Evolutionary conservation across 2,797 vertebrate species (phyloP), one percentile per base, ranked within the genome.

Genomic region (Pseudochromis fuscus): DNA sequence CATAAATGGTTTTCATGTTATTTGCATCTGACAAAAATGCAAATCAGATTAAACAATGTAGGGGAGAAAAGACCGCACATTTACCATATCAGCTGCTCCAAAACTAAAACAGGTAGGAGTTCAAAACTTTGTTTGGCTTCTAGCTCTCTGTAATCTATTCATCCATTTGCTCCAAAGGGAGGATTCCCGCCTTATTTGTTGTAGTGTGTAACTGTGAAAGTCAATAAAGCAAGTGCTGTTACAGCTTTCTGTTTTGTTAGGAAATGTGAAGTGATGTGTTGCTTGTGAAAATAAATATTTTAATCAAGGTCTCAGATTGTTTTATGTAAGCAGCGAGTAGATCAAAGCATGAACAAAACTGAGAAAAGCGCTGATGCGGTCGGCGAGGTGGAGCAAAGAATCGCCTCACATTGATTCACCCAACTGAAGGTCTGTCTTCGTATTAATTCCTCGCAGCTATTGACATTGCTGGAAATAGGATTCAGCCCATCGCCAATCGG

Each of bases 251-350:
- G 44, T 81, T 78, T 44, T 82, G 83, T 81, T 64, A 30, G 75
- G 82, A 88, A 88, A 83, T 73, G 72, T 72, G 67, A 61, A 75
- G 49, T 52, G 57, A 77, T 77, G 87, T 86, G 72, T 65, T 77
- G 75, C 59, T 71, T 74, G 77, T 81, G 64, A 81, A 77, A 77
- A 79, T 91, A 88, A 86, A 90, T 75, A 88, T 82, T 88, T 88
- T 72, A 88, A 91, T 89, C 83, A 87, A 84, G 75, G 80, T 88
- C 83, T 80, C 42, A 69, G 77, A 84, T 74, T 77, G 81, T 87
- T 89, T 87, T 70, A 85, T 78, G 77, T 67, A 81, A 82, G 67
- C 70, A 67, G 53, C 0, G 21, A 62, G 70, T 51, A 86, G 82
- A 90, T 89, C 83, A 84, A 70, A 85, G 76, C 62, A 67, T 23